A percentile compares a stretch with the other conserved stretches of the same genome.
Conservation (phyloP, 92 coral and sea anemone genomes). For the Paramuricea clavata region DNA sequence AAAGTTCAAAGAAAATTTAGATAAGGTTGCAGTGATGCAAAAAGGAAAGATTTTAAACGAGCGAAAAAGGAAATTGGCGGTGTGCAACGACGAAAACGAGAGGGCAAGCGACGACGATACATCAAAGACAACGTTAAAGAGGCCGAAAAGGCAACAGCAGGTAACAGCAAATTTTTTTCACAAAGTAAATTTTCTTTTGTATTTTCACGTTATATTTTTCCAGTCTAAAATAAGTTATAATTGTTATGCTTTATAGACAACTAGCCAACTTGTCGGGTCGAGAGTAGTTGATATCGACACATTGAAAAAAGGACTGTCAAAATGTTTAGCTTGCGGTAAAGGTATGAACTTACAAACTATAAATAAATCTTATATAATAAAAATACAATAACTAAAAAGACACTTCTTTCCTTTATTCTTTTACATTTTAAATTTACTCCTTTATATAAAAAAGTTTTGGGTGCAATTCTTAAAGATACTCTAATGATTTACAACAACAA, state of each 20-base stretch:
- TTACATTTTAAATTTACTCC: no score
- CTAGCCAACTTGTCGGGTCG: background rate
- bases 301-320: background rate
- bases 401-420: no score
- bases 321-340: background rate
- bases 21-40: background rate
- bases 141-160: background rate
- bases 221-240: background rate
- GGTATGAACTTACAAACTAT: background rate
- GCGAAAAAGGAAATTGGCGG: background rate
- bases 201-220: background rate
- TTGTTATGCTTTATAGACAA: background rate
- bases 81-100: background rate
- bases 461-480: no score
- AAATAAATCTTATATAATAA: background rate
- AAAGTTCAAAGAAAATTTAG: background rate
- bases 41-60: background rate
- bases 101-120: background rate
- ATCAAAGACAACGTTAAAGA: background rate
- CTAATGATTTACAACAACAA: no score
- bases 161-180: background rate
- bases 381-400: no score
- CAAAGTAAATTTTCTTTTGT: background rate
- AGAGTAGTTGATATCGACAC: no score
- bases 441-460: no score